Evolutionary conservation across 2,888 invertebrate species (phyloP).

Genomic region (Netelia inedita): DNA sequence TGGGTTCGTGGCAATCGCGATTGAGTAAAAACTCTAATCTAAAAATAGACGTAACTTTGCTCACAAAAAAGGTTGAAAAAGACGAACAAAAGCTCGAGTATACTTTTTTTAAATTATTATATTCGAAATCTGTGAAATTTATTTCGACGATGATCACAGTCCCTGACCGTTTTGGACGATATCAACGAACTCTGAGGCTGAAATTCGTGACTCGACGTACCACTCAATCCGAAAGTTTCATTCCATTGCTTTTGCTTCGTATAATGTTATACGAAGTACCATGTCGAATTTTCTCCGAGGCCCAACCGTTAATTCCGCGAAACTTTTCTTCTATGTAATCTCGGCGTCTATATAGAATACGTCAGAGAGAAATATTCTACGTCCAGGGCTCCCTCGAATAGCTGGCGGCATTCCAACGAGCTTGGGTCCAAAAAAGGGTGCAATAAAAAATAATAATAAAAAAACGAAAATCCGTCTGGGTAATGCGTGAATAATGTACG

Average conservation of each 20-base stretch:
- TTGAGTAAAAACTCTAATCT: slow-evolving; percentile 9
- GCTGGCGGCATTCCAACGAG: slow-evolving; percentile 53
- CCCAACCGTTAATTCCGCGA: slow-evolving; percentile 2
- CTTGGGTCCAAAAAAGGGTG: slow-evolving; percentile 13
- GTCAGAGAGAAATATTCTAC: slow-evolving; percentile 14
- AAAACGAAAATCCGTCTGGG: slow-evolving; percentile 10
- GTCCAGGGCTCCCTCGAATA: slow-evolving; percentile 12
- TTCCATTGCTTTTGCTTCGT: background rate
- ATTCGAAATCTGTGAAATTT: background rate
- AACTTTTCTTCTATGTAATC: slow-evolving; percentile 11
- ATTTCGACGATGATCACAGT: background rate
- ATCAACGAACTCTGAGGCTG: background rate
- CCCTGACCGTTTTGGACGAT: background rate
- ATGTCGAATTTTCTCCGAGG: slow-evolving; percentile 6
- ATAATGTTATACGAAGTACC: background rate
- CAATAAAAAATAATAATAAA: background rate
- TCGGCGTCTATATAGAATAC: background rate
- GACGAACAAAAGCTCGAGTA: background rate
- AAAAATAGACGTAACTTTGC: background rate
- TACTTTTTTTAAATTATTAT: background rate
- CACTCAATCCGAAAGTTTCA: background rate
- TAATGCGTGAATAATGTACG: slow-evolving; percentile 28
- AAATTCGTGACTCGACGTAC: background rate
- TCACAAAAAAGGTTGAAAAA: background rate
- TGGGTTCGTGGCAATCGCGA: background rate